Conservation (phyloP, 2,113 vertebrate genomes). For the Hoplias malabaricus region DNA sequence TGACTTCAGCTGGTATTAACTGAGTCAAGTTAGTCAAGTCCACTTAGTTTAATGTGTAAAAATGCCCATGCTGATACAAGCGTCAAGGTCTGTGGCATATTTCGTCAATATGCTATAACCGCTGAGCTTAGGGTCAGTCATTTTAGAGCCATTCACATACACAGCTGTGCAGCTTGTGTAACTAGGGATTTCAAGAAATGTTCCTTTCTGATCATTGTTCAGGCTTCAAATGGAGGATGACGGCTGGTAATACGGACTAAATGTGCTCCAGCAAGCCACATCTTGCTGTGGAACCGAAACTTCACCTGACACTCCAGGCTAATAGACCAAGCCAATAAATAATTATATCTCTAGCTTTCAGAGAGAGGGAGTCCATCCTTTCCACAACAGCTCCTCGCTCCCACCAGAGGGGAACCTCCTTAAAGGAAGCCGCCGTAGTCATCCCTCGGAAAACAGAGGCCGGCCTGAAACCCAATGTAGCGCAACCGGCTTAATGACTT, state of each 20-base stretch:
- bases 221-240: not conserved
- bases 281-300: not conserved
- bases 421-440: not conserved
- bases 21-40: not conserved
- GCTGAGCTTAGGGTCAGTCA: not conserved
- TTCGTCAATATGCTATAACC: not conserved
- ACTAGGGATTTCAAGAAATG: not conserved
- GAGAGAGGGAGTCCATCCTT: not conserved
- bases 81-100: not conserved
- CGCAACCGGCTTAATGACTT: constrained; percentile 21
- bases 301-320: not conserved
- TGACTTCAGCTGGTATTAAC: not conserved
- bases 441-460: not conserved
- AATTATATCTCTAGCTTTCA: not conserved
- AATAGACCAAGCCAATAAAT: not conserved
- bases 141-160: not conserved
- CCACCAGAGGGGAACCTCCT: not conserved
- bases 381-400: not conserved
- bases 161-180: not conserved
- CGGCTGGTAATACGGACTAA: not conserved
- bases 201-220: not conserved
- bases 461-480: constrained; percentile 27
- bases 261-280: not conserved
- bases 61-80: not conserved
- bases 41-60: not conserved